Conservation (phyloP, 2,113 vertebrate genomes). For the Mola mola region DNA sequence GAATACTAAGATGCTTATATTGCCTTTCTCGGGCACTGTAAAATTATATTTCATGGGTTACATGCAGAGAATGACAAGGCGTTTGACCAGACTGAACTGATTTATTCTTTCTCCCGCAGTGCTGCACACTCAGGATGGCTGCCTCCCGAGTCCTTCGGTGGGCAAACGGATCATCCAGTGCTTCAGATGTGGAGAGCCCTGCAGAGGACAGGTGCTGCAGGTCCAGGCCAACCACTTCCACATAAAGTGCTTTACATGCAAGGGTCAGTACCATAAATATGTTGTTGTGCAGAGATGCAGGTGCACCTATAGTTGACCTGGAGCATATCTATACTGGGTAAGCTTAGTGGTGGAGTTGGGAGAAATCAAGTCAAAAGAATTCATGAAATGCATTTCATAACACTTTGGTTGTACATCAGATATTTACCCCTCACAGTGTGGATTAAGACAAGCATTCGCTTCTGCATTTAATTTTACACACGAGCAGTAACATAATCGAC, state of each 20-base stretch:
- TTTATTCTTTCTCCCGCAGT: constrained; percentile 66
- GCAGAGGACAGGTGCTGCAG: constrained; percentile 94
- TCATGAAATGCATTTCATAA: too few species aligned
- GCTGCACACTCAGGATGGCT: constrained; percentile 83
- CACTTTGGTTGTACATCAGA: too few species aligned
- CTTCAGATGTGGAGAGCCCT: constrained; percentile 90
- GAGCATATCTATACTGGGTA: too few species aligned
- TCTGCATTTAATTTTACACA: too few species aligned
- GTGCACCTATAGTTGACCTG: too few species aligned
- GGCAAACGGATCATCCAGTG: constrained; percentile 89
- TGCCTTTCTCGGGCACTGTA: too few species aligned
- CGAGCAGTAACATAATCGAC: too few species aligned
- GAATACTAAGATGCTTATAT: too few species aligned
- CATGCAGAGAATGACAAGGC: not conserved
- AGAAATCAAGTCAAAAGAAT: too few species aligned
- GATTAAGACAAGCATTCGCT: too few species aligned
- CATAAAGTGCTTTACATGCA: constrained; percentile 97
- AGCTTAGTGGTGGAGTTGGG: too few species aligned
- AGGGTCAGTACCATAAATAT: constrained; percentile 82
- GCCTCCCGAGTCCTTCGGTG: constrained; percentile 70
- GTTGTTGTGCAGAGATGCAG: not conserved
- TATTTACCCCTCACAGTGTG: too few species aligned
- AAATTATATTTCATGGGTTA: not conserved
- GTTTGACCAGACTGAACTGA: not conserved
- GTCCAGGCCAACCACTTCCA: constrained; percentile 95